Conservation (phyloP, 2,113 vertebrate species). For the Synodontis membranacea region DNA sequence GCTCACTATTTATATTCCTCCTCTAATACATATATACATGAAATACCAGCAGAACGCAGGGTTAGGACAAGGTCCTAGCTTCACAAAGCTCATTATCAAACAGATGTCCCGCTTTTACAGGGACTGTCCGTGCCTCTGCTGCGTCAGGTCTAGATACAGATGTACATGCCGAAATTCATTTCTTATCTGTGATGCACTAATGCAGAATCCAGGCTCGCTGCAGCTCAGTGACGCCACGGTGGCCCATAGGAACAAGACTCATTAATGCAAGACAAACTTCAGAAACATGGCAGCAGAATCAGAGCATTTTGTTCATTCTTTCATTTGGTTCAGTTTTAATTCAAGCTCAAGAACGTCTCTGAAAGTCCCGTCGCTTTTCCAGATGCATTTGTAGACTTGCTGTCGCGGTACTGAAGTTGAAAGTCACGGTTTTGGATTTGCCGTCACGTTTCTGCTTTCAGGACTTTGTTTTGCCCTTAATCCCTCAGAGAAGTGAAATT, state of each 20-base stretch:
- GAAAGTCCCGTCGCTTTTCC: background rate
- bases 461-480: background rate
- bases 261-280: too few relatives aligned
- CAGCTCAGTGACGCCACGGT: background rate
- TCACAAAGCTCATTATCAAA: background rate
- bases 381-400: background rate
- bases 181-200: background rate
- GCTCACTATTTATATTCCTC: background rate
- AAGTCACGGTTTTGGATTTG: background rate
- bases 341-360: background rate
- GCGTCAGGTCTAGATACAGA: background rate
- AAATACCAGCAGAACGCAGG: background rate
- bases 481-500: background rate
- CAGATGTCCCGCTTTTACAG: background rate
- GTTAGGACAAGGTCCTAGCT: background rate
- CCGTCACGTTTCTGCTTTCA: fast-evolving
- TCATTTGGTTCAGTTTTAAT: background rate
- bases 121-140: background rate
- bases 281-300: background rate
- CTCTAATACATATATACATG: background rate
- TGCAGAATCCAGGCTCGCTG: background rate
- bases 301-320: background rate
- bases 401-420: background rate
- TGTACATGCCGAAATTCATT: background rate
- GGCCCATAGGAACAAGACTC: background rate